Base-by-base conservation (phyloP, 2,797 vertebrate genomes). In the Phrynocephalus vlangalii region DNA sequence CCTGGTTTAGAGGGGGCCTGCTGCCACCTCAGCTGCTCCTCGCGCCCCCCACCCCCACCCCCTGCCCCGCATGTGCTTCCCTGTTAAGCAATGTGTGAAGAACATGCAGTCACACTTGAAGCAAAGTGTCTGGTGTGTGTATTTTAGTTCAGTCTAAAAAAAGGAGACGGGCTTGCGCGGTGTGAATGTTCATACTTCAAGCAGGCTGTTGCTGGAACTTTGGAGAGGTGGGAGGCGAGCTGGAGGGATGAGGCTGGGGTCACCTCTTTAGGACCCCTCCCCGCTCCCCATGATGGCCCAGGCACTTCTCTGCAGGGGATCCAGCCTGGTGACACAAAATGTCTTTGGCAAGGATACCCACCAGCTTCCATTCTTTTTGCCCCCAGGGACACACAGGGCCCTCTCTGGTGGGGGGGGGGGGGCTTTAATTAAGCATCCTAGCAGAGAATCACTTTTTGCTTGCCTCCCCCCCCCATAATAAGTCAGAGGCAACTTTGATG, bases 401-500 rank as follows among this genome's bases (percentile, higher is more conserved):
- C 79, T 95, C 94, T 92, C 93, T 89, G 91, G 92, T 92, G 1
- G 33, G 33, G 38, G 7, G 93, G 93, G 91, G 94, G 90, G 94
- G 93, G 92, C 95, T 96, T 97, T 97, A 97, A 97, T 97, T 97
- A 97, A 96, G 95, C 93, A 96, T 95, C 95, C 95, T 96, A 94
- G 95, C 89, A 92, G 94, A 96, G 95, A 96, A 96, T 95, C 67
- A 70, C 38, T 75, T 94, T 91, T 95, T 94, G 89, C 96, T 95
- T 96, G 95, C 95, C 96, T 96, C 95, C 96, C 96, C 94, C 63
- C 71, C 48, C 70, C 94, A 92, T 96, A 96, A 97, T 96, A 97
- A 96, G 97, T 97, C 96, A 96, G 80, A 96, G 94, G 95, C 95
- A 96, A 96, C 97, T 97, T 97, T 97, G 96, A 96, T 95, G 96